A percentile compares a stretch with the other conserved stretches of the same genome.
phyloP scores from a whole-genome alignment of 2,888 invertebrate species.

The Lasioglossum malachurum region DNA sequence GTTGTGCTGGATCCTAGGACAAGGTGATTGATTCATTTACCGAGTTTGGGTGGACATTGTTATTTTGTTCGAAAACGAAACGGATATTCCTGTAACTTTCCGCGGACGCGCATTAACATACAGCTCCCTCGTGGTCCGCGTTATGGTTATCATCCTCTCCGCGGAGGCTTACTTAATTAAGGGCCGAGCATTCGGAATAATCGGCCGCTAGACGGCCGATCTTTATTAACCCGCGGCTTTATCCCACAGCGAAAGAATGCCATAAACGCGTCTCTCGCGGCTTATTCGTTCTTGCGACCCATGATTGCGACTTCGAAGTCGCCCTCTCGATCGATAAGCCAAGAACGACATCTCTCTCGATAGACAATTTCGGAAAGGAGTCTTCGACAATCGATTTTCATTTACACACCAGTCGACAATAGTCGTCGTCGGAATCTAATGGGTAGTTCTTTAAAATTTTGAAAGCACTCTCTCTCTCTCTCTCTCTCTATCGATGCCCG shows the following conservation, averaged over 20 bases:
- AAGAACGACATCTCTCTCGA: background rate
- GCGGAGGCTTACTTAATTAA: constrained; percentile 12
- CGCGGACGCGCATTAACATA: background rate
- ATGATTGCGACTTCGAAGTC: background rate
- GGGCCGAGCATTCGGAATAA: constrained; percentile 18
- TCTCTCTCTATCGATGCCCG: background rate
- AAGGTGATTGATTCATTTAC: background rate
- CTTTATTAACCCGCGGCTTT: constrained; percentile 17
- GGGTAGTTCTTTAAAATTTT: background rate
- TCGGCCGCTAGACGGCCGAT: background rate
- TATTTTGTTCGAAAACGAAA: background rate
- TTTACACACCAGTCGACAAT: background rate
- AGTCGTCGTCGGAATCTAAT: background rate
- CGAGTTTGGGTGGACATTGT: background rate
- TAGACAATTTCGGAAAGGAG: background rate
- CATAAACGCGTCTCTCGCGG: background rate
- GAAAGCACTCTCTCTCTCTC: background rate
- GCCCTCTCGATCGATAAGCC: background rate
- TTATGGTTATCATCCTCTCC: background rate
- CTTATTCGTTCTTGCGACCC: background rate
- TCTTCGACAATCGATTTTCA: background rate
- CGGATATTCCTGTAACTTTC: background rate
- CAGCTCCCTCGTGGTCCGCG: background rate
- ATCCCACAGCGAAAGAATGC: too few species aligned
- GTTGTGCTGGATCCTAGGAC: background rate